These are phyloP conservation scores for Idris sp. DNA, from an alignment of 1,140 invertebrate genomes.

Conservation along the genomic window DNA sequence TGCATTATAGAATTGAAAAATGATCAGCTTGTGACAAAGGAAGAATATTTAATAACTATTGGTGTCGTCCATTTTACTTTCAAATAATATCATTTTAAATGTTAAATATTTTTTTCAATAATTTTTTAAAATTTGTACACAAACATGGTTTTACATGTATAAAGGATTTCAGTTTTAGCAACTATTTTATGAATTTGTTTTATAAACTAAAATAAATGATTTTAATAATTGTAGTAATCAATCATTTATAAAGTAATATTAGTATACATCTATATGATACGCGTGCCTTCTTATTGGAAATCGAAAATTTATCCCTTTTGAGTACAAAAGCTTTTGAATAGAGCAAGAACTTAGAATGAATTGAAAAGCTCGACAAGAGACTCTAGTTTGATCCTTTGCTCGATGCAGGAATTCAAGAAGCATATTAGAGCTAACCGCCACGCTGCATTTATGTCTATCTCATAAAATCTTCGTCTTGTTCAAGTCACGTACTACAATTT, in stretches of 20 bases:
- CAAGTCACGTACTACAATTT: conserved; percentile 45
- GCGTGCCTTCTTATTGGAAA: conserved; percentile 21
- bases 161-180: no score
- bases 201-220: no score
- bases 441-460: conserved; percentile 48
- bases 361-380: conserved; percentile 46
- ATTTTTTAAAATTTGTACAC: no score
- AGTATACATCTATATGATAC: conserved; percentile 10
- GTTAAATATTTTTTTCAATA: no score
- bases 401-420: conserved; percentile 38
- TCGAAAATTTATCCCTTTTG: conserved; percentile 32
- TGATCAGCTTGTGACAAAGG: conserved; percentile 1
- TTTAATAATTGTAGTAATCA: no score
- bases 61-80: no score
- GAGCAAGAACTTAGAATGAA: conserved; percentile 24
- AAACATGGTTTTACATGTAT: no score
- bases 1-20: neutral
- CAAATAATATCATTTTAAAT: no score
- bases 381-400: conserved; percentile 39
- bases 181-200: no score
- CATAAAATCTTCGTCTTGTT: conserved; percentile 32
- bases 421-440: conserved; percentile 51
- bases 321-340: conserved; percentile 15
- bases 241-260: neutral
- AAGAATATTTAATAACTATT: no score